These are phyloP conservation scores for Odontomyia ornata DNA, from an alignment of 2,888 invertebrate genomes.

Conservation along the genomic window DNA sequence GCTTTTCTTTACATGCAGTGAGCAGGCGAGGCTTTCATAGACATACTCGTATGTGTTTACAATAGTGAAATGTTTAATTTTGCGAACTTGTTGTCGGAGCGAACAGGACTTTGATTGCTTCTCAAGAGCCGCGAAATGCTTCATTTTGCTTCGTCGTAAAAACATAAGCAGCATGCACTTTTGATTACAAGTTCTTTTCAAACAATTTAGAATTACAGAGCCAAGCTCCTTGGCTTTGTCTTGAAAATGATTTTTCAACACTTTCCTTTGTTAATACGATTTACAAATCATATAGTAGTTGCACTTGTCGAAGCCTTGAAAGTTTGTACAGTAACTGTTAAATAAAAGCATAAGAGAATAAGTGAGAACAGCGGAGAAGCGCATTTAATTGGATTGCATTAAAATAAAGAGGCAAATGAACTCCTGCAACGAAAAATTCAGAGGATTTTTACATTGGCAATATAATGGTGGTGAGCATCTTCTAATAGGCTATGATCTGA, in stretches of 20 bases:
- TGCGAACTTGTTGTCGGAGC: background rate
- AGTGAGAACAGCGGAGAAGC: too few species aligned
- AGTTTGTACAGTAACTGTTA: too few species aligned
- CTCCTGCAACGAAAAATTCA: too few species aligned
- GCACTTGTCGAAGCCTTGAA: too few species aligned
- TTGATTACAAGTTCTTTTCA: background rate
- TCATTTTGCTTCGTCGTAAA: background rate
- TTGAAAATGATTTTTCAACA: background rate
- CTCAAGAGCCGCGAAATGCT: background rate
- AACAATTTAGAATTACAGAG: background rate
- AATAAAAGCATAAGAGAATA: too few species aligned
- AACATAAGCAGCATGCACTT: background rate
- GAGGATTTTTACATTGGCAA: too few species aligned
- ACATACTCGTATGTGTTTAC: conserved; percentile 11
- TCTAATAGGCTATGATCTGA: too few species aligned
- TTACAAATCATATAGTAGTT: background rate
- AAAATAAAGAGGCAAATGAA: too few species aligned
- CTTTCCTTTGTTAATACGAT: background rate
- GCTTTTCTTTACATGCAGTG: conserved; percentile 20
- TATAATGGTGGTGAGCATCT: too few species aligned
- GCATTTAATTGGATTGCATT: too few species aligned
- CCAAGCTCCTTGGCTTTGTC: background rate
- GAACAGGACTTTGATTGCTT: background rate
- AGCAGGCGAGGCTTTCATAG: conserved; percentile 7
- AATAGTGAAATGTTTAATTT: conserved; percentile 24